These are phyloP conservation scores for Aproaerema taeniolella DNA, from an alignment of 2,888 invertebrate species.

Conservation along the genomic window DNA sequence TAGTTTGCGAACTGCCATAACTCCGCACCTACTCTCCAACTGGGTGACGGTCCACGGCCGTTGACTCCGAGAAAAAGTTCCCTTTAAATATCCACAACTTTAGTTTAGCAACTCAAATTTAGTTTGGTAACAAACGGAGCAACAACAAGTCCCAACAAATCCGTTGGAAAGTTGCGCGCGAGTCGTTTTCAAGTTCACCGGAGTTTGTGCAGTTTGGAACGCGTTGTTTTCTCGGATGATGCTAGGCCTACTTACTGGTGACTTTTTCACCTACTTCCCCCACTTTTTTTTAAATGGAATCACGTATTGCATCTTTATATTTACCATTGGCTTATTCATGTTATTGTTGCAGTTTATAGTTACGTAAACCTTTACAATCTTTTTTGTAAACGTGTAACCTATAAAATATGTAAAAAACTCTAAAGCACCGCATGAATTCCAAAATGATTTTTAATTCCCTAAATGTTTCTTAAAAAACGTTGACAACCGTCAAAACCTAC, in stretches of 20 bases:
- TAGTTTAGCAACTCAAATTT: conserved; percentile 77
- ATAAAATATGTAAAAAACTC: too few relatives aligned
- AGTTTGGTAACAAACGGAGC: conserved; percentile 72
- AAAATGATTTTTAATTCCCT: too few relatives aligned
- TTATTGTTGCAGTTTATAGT: too few relatives aligned
- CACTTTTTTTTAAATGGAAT: too few relatives aligned
- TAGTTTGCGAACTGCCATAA: conserved; percentile 76
- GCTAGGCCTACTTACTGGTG: background rate
- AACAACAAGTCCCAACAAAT: conserved; percentile 74
- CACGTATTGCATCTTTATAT: too few relatives aligned
- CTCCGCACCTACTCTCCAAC: conserved; percentile 73
- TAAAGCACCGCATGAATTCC: too few relatives aligned
- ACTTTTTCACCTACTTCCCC: too few relatives aligned
- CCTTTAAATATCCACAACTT: conserved; percentile 76
- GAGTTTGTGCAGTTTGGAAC: conserved; percentile 21
- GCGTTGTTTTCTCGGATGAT: conserved; percentile 4
- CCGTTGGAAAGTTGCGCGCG: conserved; percentile 69
- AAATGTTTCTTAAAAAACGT: too few relatives aligned
- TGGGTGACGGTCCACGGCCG: conserved; percentile 75
- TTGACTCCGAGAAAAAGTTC: conserved; percentile 77
- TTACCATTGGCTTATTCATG: too few relatives aligned
- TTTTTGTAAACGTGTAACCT: too few relatives aligned
- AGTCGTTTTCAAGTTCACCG: conserved; percentile 73
- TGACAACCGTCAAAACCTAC: too few relatives aligned
- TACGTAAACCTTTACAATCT: too few relatives aligned